Percentiles rank a stretch among this genome's conserved stretches.
Evolutionary conservation across 2,797 vertebrate genomes (phyloP).

Genomic region (Sebastes itinus): DNA sequence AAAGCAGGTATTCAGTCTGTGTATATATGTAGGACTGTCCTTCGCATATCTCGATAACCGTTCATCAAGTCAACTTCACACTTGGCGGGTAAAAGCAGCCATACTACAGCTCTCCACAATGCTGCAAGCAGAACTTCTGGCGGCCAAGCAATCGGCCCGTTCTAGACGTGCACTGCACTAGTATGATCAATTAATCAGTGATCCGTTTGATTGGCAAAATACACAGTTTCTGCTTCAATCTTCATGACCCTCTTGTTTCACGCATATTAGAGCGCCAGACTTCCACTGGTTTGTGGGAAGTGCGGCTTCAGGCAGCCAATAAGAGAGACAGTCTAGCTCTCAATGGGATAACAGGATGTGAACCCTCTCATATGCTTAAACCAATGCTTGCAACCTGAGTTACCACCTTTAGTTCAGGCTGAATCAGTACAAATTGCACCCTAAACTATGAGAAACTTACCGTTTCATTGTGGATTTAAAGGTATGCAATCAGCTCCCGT

Average conservation of each 20-base stretch:
- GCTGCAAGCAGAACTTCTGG: too few species aligned
- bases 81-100: too few species aligned
- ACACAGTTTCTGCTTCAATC: neutral
- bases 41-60: too few species aligned
- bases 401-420: neutral
- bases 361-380: neutral
- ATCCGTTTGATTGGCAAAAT: neutral
- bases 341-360: neutral
- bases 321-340: neutral
- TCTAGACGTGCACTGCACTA: neutral
- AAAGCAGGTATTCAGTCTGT: too few species aligned
- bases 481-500: neutral
- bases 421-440: neutral
- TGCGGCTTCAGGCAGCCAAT: neutral
- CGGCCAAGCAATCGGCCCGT: too few species aligned
- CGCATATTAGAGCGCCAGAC: neutral
- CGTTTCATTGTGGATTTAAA: neutral
- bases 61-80: too few species aligned
- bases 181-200: neutral
- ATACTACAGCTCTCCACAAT: fast-evolving
- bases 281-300: neutral
- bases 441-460: neutral
- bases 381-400: neutral
- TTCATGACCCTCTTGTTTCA: neutral
- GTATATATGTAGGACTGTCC: too few species aligned